These are phyloP conservation scores for Phocoena sinus DNA, from an alignment of 2,113 vertebrate species.

Conservation along the genomic window DNA sequence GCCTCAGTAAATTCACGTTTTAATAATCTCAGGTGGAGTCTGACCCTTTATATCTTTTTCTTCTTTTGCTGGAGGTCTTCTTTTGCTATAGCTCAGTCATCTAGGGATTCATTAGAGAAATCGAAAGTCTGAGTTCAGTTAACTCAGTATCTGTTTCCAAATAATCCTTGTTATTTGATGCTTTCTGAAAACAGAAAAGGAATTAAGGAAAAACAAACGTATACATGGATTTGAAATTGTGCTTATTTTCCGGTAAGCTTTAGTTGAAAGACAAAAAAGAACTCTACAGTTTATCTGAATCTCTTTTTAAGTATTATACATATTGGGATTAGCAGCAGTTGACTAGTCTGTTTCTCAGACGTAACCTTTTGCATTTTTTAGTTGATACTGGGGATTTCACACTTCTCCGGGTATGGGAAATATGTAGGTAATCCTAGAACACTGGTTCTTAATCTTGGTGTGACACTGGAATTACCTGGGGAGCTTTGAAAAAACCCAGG, in stretches of 20 bases:
- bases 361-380: background rate
- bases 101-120: background rate
- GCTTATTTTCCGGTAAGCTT: background rate
- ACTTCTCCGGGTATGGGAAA: background rate
- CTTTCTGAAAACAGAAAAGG: background rate
- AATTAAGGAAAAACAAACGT: background rate
- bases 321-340: background rate
- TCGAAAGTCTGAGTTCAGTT: background rate
- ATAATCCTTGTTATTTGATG: background rate
- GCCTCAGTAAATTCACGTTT: background rate
- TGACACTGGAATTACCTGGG: background rate
- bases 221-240: background rate
- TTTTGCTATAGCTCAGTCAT: background rate
- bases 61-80: background rate
- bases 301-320: background rate
- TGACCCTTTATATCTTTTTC: background rate
- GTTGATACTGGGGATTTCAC: background rate
- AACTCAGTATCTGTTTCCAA: background rate
- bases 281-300: background rate
- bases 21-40: background rate
- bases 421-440: background rate
- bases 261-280: background rate
- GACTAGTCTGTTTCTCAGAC: background rate
- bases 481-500: background rate
- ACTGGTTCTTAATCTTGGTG: background rate